These are phyloP conservation scores for Vultur gryphus DNA, from an alignment of 2,797 vertebrate species.

Conservation along the genomic window DNA sequence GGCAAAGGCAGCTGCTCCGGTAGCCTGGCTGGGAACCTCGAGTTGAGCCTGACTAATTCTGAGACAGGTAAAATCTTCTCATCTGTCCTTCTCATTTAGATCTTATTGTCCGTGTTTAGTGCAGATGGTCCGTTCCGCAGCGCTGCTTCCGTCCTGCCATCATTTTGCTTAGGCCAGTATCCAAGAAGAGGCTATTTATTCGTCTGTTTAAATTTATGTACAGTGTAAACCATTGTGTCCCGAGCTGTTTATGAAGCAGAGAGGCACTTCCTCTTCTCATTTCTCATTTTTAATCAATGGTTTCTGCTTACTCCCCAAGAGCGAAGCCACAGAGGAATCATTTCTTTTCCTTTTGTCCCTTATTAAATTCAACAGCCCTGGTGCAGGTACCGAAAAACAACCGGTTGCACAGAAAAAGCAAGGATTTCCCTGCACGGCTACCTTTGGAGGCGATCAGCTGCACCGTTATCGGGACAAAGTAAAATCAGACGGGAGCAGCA, in stretches of 20 bases:
- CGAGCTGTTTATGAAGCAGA: conserved; percentile 16
- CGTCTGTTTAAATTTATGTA: not conserved
- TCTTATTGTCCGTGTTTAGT: rapidly evolving
- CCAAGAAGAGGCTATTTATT: conserved; percentile 23
- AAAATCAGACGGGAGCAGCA: not conserved
- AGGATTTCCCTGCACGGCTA: rapidly evolving
- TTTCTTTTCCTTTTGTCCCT: conserved; percentile 4
- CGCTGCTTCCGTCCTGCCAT: not conserved
- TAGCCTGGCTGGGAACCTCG: not conserved
- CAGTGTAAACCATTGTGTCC: conserved; percentile 37
- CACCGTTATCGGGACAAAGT: rapidly evolving
- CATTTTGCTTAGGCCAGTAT: not conserved
- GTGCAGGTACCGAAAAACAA: not conserved
- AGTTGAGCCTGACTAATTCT: not conserved
- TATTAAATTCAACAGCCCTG: not conserved
- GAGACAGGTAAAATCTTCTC: not conserved
- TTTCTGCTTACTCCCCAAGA: conserved; percentile 45
- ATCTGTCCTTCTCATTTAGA: not conserved
- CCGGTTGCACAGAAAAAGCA: not conserved
- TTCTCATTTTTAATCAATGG: conserved; percentile 28
- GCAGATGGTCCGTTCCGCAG: not conserved
- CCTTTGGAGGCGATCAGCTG: not conserved
- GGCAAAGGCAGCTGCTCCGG: not conserved
- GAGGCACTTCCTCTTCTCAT: conserved; percentile 32
- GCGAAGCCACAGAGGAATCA: not conserved